Base-by-base conservation (phyloP, 2,113 vertebrate genomes). In the Orientallactaga bullata region DNA sequence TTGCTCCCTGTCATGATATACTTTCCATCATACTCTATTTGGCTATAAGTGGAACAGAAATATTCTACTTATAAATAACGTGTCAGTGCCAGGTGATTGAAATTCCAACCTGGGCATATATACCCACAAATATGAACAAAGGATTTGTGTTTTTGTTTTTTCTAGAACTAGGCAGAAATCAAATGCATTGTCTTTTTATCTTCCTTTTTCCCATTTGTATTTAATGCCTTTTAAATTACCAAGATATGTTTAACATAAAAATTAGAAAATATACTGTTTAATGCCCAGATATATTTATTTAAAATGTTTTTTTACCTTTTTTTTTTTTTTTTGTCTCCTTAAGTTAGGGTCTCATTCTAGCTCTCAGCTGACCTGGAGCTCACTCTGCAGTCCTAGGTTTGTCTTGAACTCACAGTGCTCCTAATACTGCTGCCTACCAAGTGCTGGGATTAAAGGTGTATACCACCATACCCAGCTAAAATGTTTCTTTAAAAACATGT, bases 11-110 rank as follows among this genome's bases (percentile, higher is more conserved):
- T 78, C 72, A 84, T 7, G 30, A 8, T 88, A 26, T 51, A 3
- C 60, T 86, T 83, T 47, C 35, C 30, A 24, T 61, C 9, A 84
- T 73, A 30, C 42, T 85, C 79, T 88, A 51, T 86, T 93, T 91
- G 78, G 7, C 37, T 89, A 71, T 88, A 92, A 84, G 32, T 90
- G 55, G 82, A n/a, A 58, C 66, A n/a, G n/a, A 76, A 91, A 82
- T 79, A 88, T 72, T 87, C n/a, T 85, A 7, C 58, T 92, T 87
- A 73, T 65, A 72, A 85, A 65, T 77, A 85, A 81, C 21, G 39
- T 51, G 55, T 26, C 28, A 8, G 11, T 86, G 47, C 15, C 37
- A 32, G 35, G 30, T 73, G 61, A 78, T 26, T 73, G 81, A 69
- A 69, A 37, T 66, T 85, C 69, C 83, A 26, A 60, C 65, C 16